phyloP scores from a whole-genome alignment of 2,888 invertebrate species.

The Sisyra terminalis region DNA sequence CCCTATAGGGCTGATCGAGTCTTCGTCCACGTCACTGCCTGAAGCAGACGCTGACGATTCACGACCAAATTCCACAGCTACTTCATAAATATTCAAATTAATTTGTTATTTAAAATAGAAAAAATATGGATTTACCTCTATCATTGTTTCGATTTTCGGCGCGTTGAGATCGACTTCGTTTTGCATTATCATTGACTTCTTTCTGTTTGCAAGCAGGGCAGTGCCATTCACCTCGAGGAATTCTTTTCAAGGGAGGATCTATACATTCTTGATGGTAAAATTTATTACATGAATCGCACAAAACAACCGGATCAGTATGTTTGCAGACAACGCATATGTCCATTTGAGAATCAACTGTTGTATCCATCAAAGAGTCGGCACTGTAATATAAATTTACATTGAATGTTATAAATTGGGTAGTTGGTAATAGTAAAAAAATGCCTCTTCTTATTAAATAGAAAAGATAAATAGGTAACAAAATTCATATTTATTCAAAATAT shows the following conservation, averaged over 20 bases:
- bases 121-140: conserved; percentile 7
- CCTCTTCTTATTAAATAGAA: no score
- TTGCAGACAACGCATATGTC: conserved; percentile 44
- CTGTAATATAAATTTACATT: no score
- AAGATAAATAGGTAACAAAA: no score
- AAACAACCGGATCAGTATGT: conserved; percentile 45
- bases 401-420: no score
- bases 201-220: conserved; percentile 38
- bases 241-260: conserved; percentile 39
- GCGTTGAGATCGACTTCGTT: conserved; percentile 9
- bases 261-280: conserved; percentile 61
- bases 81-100: conserved; percentile 3
- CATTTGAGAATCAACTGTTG: no score
- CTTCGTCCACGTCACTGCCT: conserved; percentile 12
- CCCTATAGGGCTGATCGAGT: conserved; percentile 33
- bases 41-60: conserved; percentile 1
- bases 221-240: conserved; percentile 43
- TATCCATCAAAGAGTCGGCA: no score
- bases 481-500: no score
- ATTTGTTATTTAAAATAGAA: no score
- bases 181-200: conserved; percentile 18
- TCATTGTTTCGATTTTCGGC: conserved; percentile 7
- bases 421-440: no score
- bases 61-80: neutral
- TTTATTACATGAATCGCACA: conserved; percentile 42